These are phyloP conservation scores for Conomelus anceps DNA, from an alignment of 2,888 invertebrate species.

Conservation along the genomic window DNA sequence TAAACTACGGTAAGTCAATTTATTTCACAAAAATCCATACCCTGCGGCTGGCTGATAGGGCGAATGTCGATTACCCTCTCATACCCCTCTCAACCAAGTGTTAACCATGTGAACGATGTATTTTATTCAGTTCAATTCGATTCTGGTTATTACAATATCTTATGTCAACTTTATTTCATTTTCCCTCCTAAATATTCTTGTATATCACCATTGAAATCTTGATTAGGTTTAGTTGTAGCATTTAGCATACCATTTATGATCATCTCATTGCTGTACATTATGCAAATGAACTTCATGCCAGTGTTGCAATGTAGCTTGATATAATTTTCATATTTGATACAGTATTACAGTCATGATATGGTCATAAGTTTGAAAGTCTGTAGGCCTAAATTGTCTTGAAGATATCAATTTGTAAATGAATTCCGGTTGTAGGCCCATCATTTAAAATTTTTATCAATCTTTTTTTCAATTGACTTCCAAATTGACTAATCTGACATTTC, in stretches of 20 bases:
- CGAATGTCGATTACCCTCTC: neutral
- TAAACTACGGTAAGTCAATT: slow-evolving; percentile 68
- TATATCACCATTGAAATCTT: neutral
- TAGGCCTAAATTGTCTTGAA: too few relatives aligned
- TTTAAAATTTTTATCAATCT: too few relatives aligned
- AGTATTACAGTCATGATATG: too few relatives aligned
- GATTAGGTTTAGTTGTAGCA: neutral
- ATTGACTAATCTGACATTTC: too few relatives aligned
- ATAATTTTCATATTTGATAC: neutral
- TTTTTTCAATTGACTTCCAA: too few relatives aligned
- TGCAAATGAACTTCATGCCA: neutral
- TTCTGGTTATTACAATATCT: neutral
- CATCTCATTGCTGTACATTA: neutral
- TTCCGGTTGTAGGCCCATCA: too few relatives aligned
- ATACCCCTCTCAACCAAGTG: neutral
- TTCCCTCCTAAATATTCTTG: neutral
- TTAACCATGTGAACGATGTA: neutral
- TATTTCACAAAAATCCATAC: neutral
- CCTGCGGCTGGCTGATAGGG: neutral
- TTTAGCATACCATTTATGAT: neutral
- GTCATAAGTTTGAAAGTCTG: too few relatives aligned
- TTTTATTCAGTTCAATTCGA: neutral
- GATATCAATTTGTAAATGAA: too few relatives aligned
- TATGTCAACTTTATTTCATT: neutral
- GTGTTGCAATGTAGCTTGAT: neutral